Evolutionary conservation across 92 coral and sea anemone genomes (phyloP), one percentile per base, ranked within the genome.

Genomic region (Phenganax subtilis): DNA sequence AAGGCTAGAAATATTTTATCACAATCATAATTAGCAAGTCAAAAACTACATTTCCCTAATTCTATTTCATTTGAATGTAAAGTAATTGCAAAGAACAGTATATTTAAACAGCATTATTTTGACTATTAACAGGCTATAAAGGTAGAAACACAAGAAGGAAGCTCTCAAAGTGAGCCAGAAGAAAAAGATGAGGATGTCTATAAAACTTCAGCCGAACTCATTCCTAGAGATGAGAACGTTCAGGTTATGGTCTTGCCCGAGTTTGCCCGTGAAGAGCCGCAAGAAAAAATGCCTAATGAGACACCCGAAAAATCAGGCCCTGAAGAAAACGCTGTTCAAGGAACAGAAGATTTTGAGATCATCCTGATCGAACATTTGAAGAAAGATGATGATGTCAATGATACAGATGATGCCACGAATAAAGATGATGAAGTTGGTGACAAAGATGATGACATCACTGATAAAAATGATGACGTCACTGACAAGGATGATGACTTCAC

Each of bases 341-440:
- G 47, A 37, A 37, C 47, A 5, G 47, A 5, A 64, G 70, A 64
- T 64, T n/a, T 64, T 12, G 37, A 64, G 9, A 11, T n/a, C 3
- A 64, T 64, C 47, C 70, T 17, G 7, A 64, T 20, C 12, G 70
- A 64, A 17, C 37, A 64, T 64, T 64, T 64, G 47, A 59, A 73
- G 54, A 54, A 53, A 25, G 56, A 52, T 72, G 77, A 72, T 71
- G 75, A 47, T 2, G 57, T 71, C 55, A 31, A 44, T 47, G 75
- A 37, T 70, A 29, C 6, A 8, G 16, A 71, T 37, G 54, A 71
- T 54, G 75, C 9, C 20, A 37, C 29, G 44, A 20, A 37, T 71
- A 55, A 72, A 51, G 60, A 72, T 55, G 27, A 51, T 27, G 74
- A 28, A 10, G 74, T 44, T 9, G 25, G 25, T 20, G 25, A 20